Conservation (phyloP, 23 tunicate species). For the Trididemnum clinides region DNA sequence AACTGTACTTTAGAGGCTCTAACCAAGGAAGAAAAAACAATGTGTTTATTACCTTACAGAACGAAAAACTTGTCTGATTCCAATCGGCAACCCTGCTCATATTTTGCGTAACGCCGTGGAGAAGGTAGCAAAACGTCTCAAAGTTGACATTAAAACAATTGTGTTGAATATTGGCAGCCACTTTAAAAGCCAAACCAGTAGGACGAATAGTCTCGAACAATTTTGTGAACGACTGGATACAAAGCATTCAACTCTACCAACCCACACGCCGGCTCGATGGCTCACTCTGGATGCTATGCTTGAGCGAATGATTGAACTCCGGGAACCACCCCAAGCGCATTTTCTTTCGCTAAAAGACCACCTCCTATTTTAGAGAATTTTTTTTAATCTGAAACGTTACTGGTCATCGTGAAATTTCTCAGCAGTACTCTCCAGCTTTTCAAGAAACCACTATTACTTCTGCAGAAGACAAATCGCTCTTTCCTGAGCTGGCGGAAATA, state of each 20-base stretch:
- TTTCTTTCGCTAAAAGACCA: background rate
- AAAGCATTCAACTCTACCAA: constrained; percentile 12
- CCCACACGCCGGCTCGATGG: constrained; percentile 22
- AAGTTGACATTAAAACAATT: constrained; percentile 15
- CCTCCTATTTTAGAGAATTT: constrained; percentile 13
- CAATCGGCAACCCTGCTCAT: constrained; percentile 31
- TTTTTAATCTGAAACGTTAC: background rate
- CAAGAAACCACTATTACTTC: constrained; percentile 31
- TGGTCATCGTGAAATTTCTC: constrained; percentile 17
- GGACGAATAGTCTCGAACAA: constrained; percentile 25
- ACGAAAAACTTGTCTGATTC: constrained; percentile 21
- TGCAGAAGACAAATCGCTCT: constrained; percentile 33
- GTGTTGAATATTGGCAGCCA: constrained; percentile 34
- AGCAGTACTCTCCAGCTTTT: constrained; percentile 23
- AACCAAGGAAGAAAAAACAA: constrained; percentile 42
- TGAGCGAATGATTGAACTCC: constrained; percentile 39
- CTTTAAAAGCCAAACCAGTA: constrained; percentile 27
- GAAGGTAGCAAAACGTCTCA: constrained; percentile 27
- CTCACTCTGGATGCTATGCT: constrained; percentile 23
- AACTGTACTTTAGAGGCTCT: constrained; percentile 53
- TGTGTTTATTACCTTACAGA: constrained; percentile 37
- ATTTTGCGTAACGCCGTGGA: constrained; percentile 27
- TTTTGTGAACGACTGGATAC: constrained; percentile 13
- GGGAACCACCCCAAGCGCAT: constrained; percentile 37
- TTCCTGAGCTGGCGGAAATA: constrained; percentile 48